A percentile compares a stretch with the other conserved stretches of the same genome.
Conservation (phyloP, 2,797 vertebrate species). For the Orientallactaga sibirica region DNA sequence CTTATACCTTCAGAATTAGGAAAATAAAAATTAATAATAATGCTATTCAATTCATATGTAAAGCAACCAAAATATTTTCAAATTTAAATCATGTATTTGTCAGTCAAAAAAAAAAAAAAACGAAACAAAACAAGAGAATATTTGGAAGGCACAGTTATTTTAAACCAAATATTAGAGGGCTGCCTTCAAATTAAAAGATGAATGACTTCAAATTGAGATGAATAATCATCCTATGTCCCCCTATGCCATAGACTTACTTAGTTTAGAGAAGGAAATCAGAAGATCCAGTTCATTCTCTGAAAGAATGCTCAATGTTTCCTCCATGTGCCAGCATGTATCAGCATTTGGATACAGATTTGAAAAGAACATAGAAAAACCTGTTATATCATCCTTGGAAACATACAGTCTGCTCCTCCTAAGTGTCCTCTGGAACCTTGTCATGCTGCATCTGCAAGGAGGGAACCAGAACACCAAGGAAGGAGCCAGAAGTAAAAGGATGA, state of each 20-base stretch:
- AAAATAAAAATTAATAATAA: not conserved
- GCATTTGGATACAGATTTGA: not conserved
- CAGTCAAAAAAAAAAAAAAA: not conserved
- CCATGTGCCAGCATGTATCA: no score
- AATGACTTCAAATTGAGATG: not conserved
- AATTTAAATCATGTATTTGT: not conserved
- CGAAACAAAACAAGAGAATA: no score
- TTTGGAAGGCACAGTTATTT: not conserved
- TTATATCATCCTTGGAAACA: not conserved
- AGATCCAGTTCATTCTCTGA: not conserved
- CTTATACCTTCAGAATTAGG: not conserved
- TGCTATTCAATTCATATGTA: not conserved
- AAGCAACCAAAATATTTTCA: not conserved
- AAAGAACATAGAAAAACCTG: not conserved
- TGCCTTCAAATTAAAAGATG: not conserved
- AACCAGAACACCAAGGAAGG: not conserved
- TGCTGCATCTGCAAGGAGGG: not conserved
- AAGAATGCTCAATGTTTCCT: not conserved
- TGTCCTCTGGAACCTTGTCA: not conserved
- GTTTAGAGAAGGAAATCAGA: not conserved
- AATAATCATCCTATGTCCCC: not conserved
- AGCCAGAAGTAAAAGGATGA: accelerated
- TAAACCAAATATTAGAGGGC: not conserved
- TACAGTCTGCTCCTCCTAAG: not conserved
- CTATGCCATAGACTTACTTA: not conserved